phyloP scores from a whole-genome alignment of 2,888 invertebrate species.

The Synergus laeviventris region DNA sequence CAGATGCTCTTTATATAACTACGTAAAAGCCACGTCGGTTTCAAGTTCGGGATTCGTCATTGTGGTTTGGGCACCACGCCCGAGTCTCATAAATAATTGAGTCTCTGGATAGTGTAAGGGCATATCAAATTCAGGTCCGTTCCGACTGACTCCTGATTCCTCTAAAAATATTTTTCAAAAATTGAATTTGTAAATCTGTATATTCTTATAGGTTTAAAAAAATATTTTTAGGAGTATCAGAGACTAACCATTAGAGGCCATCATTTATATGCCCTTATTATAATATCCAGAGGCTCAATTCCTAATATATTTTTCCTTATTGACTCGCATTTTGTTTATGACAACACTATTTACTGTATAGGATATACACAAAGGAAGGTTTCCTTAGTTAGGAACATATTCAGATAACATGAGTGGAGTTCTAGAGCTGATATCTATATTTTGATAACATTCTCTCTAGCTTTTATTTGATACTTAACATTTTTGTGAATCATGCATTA shows the following conservation, averaged over 20 bases:
- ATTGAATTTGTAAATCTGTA: too few relatives aligned
- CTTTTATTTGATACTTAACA: neutral
- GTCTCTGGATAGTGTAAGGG: too few relatives aligned
- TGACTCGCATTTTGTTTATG: neutral
- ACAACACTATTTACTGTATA: neutral
- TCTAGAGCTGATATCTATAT: slow-evolving; percentile 7
- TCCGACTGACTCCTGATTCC: too few relatives aligned
- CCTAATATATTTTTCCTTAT: neutral
- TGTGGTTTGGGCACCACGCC: slow-evolving; percentile 31
- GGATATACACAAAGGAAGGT: neutral
- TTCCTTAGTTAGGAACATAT: neutral
- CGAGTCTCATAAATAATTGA: slow-evolving; percentile 25
- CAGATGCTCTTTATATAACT: too few relatives aligned
- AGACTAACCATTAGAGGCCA: too few relatives aligned
- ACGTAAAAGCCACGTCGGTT: slow-evolving; percentile 11
- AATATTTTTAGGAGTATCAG: too few relatives aligned
- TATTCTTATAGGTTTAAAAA: too few relatives aligned
- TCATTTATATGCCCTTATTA: too few relatives aligned
- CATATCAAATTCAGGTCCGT: too few relatives aligned
- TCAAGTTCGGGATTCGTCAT: slow-evolving; percentile 10
- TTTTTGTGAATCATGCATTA: neutral
- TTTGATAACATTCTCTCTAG: slow-evolving; percentile 20
- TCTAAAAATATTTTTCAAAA: too few relatives aligned
- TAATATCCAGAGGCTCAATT: too few relatives aligned
- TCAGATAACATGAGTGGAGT: neutral